These are phyloP conservation scores for Noctua janthina DNA, from an alignment of 2,888 invertebrate species.

Conservation along the genomic window DNA sequence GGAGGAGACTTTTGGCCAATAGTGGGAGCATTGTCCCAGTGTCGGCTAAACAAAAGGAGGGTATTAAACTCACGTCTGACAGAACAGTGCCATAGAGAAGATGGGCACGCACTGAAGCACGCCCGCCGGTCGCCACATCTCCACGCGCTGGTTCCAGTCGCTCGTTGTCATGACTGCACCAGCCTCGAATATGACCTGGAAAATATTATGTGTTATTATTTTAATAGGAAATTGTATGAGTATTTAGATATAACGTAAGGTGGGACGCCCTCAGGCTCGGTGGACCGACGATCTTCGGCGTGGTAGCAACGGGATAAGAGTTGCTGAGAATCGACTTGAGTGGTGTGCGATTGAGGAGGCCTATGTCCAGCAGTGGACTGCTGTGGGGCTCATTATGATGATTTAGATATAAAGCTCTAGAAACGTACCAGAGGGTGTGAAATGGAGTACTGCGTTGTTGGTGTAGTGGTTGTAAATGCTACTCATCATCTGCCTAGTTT, in stretches of 20 bases:
- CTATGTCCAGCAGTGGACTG: too few relatives aligned
- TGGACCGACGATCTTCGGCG: too few relatives aligned
- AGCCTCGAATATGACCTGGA: constrained; percentile 95
- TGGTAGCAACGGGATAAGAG: too few relatives aligned
- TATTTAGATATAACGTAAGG: neutral
- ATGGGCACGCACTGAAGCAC: constrained; percentile 98
- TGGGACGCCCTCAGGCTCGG: too few relatives aligned
- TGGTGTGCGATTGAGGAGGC: too few relatives aligned
- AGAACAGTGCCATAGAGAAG: constrained; percentile 98
- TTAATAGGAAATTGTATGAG: neutral
- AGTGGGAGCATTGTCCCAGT: neutral
- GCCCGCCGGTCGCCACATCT: constrained; percentile 96
- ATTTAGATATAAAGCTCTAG: too few relatives aligned
- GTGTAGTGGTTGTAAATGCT: neutral
- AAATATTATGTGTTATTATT: constrained; percentile 7
- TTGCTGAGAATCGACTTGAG: too few relatives aligned
- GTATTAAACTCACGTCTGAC: constrained; percentile 94
- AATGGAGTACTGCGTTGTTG: neutral
- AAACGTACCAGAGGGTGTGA: neutral
- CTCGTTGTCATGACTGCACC: constrained; percentile 93
- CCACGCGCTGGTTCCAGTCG: constrained; percentile 93
- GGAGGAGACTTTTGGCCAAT: neutral
- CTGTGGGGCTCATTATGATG: too few relatives aligned
- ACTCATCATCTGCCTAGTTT: neutral
- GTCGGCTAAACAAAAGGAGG: neutral